Percentiles rank a stretch among this genome's conserved stretches.
Conservation (phyloP, 2,888 invertebrate species). For the Eupithecia dodoneata region DNA sequence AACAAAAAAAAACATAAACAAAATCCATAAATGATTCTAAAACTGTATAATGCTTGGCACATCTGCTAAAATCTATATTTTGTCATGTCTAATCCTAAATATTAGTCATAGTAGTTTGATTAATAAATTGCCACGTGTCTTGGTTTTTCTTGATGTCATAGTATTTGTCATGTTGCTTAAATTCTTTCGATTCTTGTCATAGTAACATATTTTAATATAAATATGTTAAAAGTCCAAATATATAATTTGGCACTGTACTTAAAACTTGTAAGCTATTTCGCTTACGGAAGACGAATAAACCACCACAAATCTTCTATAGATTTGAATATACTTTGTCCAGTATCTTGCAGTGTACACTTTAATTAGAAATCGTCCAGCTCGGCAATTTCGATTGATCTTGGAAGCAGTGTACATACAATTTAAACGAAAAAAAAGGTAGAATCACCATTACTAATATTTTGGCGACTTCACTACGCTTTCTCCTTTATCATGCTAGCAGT, state of each 20-base stretch:
- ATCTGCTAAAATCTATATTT: not conserved
- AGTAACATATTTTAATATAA: not conserved
- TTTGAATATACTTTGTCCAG: not conserved
- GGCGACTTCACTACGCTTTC: not conserved
- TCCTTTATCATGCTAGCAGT: not conserved
- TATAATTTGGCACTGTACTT: not conserved
- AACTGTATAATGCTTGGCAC: conserved; percentile 15
- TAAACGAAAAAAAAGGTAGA: not conserved
- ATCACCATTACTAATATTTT: not conserved
- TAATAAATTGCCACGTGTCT: not conserved
- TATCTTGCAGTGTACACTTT: not conserved
- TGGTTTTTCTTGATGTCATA: conserved; percentile 1
- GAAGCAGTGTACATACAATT: not conserved
- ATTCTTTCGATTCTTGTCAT: conserved; percentile 15
- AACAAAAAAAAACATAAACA: conserved; percentile 18
- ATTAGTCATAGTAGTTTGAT: conserved; percentile 20
- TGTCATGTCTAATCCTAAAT: conserved; percentile 6
- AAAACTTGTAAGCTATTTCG: not conserved
- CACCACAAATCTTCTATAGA: not conserved
- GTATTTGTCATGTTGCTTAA: conserved; percentile 9
- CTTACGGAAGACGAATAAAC: not conserved
- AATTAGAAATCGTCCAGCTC: not conserved
- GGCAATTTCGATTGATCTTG: not conserved
- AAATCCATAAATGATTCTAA: conserved; percentile 12
- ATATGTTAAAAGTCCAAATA: not conserved